phyloP scores from a whole-genome alignment of 2,113 vertebrate species.

The Dendrocopos noguchii region DNA sequence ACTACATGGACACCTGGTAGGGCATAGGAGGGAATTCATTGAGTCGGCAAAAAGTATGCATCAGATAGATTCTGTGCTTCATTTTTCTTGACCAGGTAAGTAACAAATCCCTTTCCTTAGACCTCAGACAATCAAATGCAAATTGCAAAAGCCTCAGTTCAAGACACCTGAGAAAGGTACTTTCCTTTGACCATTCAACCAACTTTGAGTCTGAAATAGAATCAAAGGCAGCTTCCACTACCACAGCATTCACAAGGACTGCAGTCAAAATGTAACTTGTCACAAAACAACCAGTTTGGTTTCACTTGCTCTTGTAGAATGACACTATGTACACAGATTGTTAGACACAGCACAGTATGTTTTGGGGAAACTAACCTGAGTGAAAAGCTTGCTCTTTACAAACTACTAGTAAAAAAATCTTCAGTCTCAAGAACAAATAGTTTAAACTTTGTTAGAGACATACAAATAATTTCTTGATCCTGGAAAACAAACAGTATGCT shows the following conservation, averaged over 20 bases:
- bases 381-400: not conserved
- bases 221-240: not conserved
- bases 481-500: not conserved
- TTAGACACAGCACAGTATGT: not conserved
- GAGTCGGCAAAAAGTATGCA: not conserved
- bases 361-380: not conserved
- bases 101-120: not conserved
- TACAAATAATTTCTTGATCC: not conserved
- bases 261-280: not conserved
- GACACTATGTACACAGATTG: not conserved
- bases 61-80: not conserved
- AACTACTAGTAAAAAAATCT: not conserved
- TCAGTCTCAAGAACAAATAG: not conserved
- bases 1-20: not conserved
- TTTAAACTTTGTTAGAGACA: not conserved
- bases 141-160: not conserved
- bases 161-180: not conserved
- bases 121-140: not conserved
- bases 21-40: not conserved
- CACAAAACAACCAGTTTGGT: not conserved
- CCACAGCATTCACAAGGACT: not conserved
- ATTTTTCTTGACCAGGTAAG: not conserved
- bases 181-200: not conserved
- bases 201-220: not conserved
- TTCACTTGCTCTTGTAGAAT: not conserved